These are phyloP conservation scores for Drosophila trichaetosa DNA, from an alignment of 2,888 invertebrate species.

Conservation along the genomic window DNA sequence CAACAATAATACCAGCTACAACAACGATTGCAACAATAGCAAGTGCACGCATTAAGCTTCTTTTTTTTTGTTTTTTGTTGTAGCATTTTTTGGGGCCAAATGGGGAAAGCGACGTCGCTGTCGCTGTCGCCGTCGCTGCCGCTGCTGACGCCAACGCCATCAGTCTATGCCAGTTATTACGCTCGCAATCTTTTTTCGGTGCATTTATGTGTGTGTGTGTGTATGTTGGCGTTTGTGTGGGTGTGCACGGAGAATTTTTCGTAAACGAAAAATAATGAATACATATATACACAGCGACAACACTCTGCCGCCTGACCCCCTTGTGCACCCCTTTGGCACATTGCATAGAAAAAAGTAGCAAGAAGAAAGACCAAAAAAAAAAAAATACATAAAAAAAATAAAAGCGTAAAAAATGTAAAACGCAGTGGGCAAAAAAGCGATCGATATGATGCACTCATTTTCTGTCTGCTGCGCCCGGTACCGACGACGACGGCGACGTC, in stretches of 20 bases:
- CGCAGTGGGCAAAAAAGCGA: conserved; percentile 81
- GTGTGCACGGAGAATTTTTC: conserved; percentile 71
- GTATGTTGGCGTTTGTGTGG: conserved; percentile 43
- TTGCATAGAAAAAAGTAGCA: conserved; percentile 80
- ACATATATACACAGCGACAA: conserved; percentile 68
- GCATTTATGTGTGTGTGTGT: conserved; percentile 26
- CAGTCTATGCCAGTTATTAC: conserved; percentile 79
- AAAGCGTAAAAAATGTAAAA: conserved; percentile 60
- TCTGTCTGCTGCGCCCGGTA: conserved; percentile 84
- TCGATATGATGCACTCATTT: conserved; percentile 85
- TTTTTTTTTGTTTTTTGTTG: conserved; percentile 48
- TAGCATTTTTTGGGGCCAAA: conserved; percentile 65
- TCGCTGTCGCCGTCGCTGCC: conserved; percentile 32
- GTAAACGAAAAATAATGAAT: conserved; percentile 82
- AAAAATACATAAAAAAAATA: conserved; percentile 46
- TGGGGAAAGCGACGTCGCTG: conserved; percentile 59
- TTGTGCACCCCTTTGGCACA: conserved; percentile 46
- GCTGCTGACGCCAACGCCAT: conserved; percentile 53
- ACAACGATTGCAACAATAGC: conserved; percentile 53
- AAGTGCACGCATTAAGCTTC: conserved; percentile 77
- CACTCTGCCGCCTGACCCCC: conserved; percentile 12
- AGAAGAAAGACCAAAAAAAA: conserved; percentile 71
- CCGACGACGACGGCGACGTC: conserved; percentile 46
- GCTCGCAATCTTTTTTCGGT: conserved; percentile 76
- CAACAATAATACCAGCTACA: conserved; percentile 23